Evolutionary conservation across 2,888 invertebrate genomes (phyloP).

Genomic region (Lamellibrachia satsuma): DNA sequence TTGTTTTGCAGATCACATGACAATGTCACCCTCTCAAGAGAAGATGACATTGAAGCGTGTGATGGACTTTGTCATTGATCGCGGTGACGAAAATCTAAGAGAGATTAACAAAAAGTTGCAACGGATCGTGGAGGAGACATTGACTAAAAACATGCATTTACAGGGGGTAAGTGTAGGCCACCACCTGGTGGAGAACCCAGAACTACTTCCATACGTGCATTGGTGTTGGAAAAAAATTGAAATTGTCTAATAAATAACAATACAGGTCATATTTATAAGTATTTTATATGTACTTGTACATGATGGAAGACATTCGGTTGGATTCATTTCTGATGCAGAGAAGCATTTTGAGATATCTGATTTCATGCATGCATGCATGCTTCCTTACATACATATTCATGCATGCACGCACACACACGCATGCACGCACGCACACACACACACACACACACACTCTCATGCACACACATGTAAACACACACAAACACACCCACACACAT

Average conservation of each 20-base stretch:
- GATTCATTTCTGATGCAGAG: too few relatives aligned
- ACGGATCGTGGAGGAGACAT: conserved; percentile 68
- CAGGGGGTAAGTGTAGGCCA: conserved; percentile 59
- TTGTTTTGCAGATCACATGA: conserved; percentile 27
- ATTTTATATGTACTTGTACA: too few relatives aligned
- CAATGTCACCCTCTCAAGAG: conserved; percentile 46
- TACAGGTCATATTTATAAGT: too few relatives aligned
- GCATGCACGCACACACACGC: neutral
- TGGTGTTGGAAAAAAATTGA: too few relatives aligned
- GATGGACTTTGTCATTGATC: conserved; percentile 65
- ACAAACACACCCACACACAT: neutral
- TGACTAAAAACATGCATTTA: conserved; percentile 70
- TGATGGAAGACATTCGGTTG: too few relatives aligned
- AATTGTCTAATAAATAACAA: too few relatives aligned
- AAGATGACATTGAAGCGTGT: conserved; percentile 64
- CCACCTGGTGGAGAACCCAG: too few relatives aligned
- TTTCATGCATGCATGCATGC: too few relatives aligned
- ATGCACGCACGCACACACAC: neutral
- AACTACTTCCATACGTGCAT: too few relatives aligned
- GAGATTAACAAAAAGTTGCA: conserved; percentile 66
- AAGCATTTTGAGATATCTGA: too few relatives aligned
- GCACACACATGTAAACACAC: neutral
- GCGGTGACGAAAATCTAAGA: conserved; percentile 62
- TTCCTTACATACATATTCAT: neutral
- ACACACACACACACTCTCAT: neutral